phyloP scores from a whole-genome alignment of 2,797 vertebrate genomes.

The Gouania willdenowi region DNA sequence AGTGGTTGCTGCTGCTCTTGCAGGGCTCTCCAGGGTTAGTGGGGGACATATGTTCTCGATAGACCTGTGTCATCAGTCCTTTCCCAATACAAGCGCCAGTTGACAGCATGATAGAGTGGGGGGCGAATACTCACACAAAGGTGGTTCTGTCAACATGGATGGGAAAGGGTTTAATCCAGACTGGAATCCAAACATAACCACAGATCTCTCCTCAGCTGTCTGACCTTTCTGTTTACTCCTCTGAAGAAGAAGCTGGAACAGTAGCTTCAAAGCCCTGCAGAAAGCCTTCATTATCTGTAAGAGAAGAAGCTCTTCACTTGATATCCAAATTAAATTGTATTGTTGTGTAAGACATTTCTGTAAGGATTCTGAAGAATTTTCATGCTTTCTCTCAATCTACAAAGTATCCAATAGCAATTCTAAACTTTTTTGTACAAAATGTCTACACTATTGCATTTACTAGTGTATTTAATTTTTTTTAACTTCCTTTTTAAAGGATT shows the following conservation, averaged over 20 bases:
- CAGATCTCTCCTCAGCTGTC: slow-evolving; percentile 2
- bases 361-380: too few species aligned
- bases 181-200: slow-evolving; percentile 28
- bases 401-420: too few species aligned
- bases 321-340: too few species aligned
- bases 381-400: too few species aligned
- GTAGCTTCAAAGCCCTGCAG: neutral
- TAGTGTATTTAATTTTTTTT: too few species aligned
- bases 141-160: slow-evolving; percentile 38
- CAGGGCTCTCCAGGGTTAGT: slow-evolving; percentile 39
- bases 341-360: too few species aligned
- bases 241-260: slow-evolving; percentile 17
- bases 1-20: slow-evolving; percentile 12
- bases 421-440: too few species aligned
- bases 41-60: slow-evolving; percentile 53
- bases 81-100: slow-evolving; percentile 37
- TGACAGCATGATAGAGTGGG: slow-evolving; percentile 56
- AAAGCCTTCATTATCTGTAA: too few species aligned
- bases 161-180: slow-evolving; percentile 23
- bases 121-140: slow-evolving; percentile 38
- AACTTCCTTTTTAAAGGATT: too few species aligned
- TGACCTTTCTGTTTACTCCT: slow-evolving; percentile 37
- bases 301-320: too few species aligned
- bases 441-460: too few species aligned
- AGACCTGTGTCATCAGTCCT: slow-evolving; percentile 44